Conservation (phyloP, 2,888 invertebrate species). For the Drosophila sordidapex region DNA sequence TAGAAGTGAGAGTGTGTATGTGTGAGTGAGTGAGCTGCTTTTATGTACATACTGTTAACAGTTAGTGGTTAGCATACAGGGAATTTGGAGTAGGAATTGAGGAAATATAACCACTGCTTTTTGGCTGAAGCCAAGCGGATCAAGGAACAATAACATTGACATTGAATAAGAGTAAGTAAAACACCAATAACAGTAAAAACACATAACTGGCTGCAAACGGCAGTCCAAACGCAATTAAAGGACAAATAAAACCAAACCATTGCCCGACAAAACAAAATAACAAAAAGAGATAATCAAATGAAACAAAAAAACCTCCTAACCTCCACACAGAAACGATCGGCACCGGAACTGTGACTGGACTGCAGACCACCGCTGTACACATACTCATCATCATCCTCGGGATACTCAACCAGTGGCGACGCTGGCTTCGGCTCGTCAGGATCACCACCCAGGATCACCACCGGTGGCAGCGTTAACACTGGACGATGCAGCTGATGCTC, state of each 20-base stretch:
- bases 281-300: conserved; percentile 52
- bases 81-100: conserved; percentile 7
- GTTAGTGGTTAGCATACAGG: conserved; percentile 24
- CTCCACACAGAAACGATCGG: conserved; percentile 85
- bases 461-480: conserved; percentile 86
- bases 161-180: conserved; percentile 35
- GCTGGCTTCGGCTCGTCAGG: conserved; percentile 85
- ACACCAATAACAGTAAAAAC: conserved; percentile 25
- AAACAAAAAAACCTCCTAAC: conserved; percentile 82
- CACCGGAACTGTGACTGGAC: conserved; percentile 77
- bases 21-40: conserved; percentile 5
- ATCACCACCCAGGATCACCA: conserved; percentile 85
- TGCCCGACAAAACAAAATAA: conserved; percentile 34
- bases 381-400: conserved; percentile 92
- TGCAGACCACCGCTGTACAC: conserved; percentile 52
- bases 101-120: conserved; percentile 4
- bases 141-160: conserved; percentile 18
- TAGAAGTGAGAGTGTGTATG: neutral
- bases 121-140: conserved; percentile 12
- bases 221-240: conserved; percentile 24
- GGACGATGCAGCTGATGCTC: conserved; percentile 83
- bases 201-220: conserved; percentile 22
- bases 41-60: conserved; percentile 19
- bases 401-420: conserved; percentile 94
- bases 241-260: conserved; percentile 53